Evolutionary conservation across 2,797 vertebrate genomes (phyloP).

Genomic region (Yasuhikotakia modesta): DNA sequence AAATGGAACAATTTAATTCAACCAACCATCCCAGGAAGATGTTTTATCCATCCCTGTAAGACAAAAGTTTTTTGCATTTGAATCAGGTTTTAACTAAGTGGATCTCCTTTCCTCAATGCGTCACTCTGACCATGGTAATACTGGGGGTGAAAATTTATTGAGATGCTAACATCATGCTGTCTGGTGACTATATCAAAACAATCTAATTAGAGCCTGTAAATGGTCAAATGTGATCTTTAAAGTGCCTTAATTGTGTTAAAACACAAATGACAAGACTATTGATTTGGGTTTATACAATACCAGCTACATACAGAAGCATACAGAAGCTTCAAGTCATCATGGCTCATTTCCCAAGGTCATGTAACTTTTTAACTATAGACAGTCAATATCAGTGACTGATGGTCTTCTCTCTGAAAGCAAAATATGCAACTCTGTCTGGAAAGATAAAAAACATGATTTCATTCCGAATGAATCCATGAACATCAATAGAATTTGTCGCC

Average conservation of each 20-base stretch:
- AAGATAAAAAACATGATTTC: neutral
- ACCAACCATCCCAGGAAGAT: neutral
- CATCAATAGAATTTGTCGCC: neutral
- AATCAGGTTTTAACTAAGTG: constrained; percentile 40
- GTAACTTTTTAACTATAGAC: neutral
- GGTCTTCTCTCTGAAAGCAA: neutral
- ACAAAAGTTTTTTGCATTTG: constrained; percentile 1
- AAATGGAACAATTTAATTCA: constrained; percentile 16
- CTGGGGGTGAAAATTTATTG: neutral
- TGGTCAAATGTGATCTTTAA: constrained; percentile 12
- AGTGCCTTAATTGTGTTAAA: neutral
- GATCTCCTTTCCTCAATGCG: neutral
- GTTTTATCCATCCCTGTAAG: no score
- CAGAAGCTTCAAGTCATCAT: neutral
- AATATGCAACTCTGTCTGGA: neutral
- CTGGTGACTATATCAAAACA: neutral
- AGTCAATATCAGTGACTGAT: neutral
- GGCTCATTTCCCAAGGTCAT: neutral
- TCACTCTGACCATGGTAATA: neutral
- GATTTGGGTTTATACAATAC: neutral
- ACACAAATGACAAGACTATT: neutral
- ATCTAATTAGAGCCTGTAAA: constrained; percentile 14
- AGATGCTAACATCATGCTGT: constrained; percentile 12
- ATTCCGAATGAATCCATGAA: neutral
- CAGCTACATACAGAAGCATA: neutral